phyloP scores from a whole-genome alignment of 2,797 vertebrate genomes.

The Discoglossus pictus region DNA sequence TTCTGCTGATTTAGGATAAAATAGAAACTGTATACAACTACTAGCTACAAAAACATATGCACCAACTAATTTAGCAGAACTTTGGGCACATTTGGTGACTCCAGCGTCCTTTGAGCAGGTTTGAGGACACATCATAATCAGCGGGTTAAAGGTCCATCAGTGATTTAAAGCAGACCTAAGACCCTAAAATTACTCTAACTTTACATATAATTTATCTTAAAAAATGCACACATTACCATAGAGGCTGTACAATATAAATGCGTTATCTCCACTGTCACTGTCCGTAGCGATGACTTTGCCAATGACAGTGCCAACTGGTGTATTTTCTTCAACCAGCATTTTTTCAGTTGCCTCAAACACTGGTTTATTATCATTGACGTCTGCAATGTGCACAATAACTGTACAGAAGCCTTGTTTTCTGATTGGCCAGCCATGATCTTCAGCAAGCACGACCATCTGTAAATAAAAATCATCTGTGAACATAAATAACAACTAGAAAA shows the following conservation, averaged over 20 bases:
- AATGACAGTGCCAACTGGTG: slow-evolving; percentile 51
- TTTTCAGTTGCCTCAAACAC: slow-evolving; percentile 53
- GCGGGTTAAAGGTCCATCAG: too few species aligned
- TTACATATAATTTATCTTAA: neutral
- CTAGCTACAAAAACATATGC: too few species aligned
- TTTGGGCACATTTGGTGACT: too few species aligned
- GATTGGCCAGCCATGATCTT: slow-evolving; percentile 60
- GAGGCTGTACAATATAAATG: slow-evolving; percentile 58
- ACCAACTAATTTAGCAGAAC: too few species aligned
- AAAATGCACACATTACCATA: slow-evolving; percentile 55
- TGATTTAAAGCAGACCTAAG: too few species aligned
- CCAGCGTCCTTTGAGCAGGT: too few species aligned
- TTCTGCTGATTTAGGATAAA: too few species aligned
- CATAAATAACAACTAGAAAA: neutral
- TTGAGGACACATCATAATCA: too few species aligned
- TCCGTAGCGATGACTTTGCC: slow-evolving; percentile 60
- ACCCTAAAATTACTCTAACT: too few species aligned
- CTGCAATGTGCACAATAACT: slow-evolving; percentile 56
- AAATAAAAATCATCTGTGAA: neutral
- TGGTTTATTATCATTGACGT: slow-evolving; percentile 60
- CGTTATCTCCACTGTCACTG: slow-evolving; percentile 61
- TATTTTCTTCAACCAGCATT: slow-evolving; percentile 55
- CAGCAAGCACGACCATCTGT: slow-evolving; percentile 61
- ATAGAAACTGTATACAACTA: too few species aligned
- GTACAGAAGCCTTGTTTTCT: slow-evolving; percentile 63